Percentiles rank a stretch among this genome's conserved stretches.
These are phyloP conservation scores for Lethocerus indicus DNA, from an alignment of 1,140 invertebrate genomes.

Conservation along the genomic window DNA sequence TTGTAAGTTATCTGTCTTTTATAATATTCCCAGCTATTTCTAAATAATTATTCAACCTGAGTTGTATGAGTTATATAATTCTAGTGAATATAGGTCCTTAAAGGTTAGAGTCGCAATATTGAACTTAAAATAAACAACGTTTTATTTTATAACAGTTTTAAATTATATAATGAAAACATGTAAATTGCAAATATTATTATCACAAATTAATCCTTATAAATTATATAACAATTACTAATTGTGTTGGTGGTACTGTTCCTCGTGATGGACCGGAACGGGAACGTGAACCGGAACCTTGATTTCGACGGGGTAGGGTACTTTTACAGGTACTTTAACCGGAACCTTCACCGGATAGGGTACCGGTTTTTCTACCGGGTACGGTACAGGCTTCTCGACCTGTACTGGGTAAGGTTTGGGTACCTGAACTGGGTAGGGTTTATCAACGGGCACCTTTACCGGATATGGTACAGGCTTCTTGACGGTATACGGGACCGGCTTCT, in stretches of 20 bases:
- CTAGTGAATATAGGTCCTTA: too few species aligned
- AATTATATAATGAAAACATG: too few species aligned
- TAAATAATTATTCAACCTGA: too few species aligned
- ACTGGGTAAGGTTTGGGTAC: not conserved
- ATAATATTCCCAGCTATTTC: too few species aligned
- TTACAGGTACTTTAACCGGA: not conserved
- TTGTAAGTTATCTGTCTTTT: too few species aligned
- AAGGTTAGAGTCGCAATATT: too few species aligned
- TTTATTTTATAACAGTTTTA: too few species aligned
- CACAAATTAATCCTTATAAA: too few species aligned
- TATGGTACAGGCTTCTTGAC: not conserved
- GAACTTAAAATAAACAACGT: too few species aligned
- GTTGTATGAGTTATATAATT: too few species aligned
- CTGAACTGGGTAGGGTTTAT: not conserved
- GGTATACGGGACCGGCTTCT: not conserved
- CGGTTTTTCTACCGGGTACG: not conserved
- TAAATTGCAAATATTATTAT: too few species aligned
- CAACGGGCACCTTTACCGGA: not conserved
- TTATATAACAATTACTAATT: too few species aligned
- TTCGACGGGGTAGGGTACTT: not conserved
- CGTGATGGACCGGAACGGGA: not conserved
- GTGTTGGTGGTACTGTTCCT: not conserved
- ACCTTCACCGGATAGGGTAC: not conserved
- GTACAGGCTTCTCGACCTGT: not conserved
- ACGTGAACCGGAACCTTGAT: not conserved